Evolutionary conservation across 2,888 invertebrate genomes (phyloP), one percentile per base, ranked within the genome.

Genomic region (Tinea pellionella): DNA sequence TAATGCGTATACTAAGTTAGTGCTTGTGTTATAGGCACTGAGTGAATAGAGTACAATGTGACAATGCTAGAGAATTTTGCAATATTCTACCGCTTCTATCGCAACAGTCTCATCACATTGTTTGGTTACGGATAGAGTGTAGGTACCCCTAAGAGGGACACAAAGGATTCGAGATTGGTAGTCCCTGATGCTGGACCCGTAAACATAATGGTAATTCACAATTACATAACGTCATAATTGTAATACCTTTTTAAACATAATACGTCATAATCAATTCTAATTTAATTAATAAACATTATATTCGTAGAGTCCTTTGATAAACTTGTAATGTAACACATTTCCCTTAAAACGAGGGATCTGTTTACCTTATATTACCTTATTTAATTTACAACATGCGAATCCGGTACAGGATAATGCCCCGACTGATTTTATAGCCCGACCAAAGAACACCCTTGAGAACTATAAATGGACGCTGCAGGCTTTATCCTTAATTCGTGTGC

Each of bases 351-450:
- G 15, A 15, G 57, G 57, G 57, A 55, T 30, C 6, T 57, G 32
- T 57, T 57, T 57, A 57, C 32, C 15, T 55, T 55, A 55, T 55
- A 55, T 55, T 55, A 55, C 55, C 55, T 57, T 32, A 57, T 57
- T 57, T 43, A 42, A 59, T 59, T 59, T 59, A 42, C 59, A 42
- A 59, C 59, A 59, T 29, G n/a, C 13, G 59, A 59, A 59, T 59
- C 59, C n/a, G 59, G 24, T 19, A 42, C n/a, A 41, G 13, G 59
- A 43, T 59, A 59, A 59, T 59, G 59, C 42, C 19, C 18, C 11
- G 16, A n/a, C 59, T 43, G 59, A 59, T 59, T 59, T 59, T 59
- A 59, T 59, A 59, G 42, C 42, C 19, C 41, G 13, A 59, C 42
- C 42, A n/a, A 42, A 43, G 18, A 42, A 42, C 59, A 42, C 59